A percentile compares a stretch with the other conserved stretches of the same genome.
Evolutionary conservation across 2,113 vertebrate genomes (phyloP).

Genomic region (Charina bottae): DNA sequence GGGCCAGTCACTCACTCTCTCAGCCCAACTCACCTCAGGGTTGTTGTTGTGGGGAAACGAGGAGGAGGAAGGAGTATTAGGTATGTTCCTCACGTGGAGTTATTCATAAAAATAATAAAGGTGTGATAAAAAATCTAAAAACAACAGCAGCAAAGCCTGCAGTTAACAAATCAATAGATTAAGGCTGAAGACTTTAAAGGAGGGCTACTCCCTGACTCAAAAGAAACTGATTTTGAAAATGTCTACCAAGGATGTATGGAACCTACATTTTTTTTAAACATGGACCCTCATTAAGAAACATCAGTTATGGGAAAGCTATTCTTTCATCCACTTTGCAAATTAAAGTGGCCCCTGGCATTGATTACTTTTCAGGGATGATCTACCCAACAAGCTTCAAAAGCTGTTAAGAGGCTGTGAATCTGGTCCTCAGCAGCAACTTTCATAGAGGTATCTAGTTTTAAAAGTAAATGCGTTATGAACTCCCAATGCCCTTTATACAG

Average conservation of each 20-base stretch:
- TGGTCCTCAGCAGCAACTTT: background rate
- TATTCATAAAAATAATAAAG: no score
- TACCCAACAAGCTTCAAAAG: no score
- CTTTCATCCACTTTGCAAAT: background rate
- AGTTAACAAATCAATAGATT: no score
- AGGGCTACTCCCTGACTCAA: no score
- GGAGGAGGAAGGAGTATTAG: no score
- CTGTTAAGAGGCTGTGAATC: background rate
- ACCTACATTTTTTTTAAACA: background rate
- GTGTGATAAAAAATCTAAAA: no score
- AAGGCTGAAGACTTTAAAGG: background rate
- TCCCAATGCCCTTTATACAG: constrained; percentile 18
- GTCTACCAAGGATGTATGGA: background rate
- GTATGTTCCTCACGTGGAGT: no score
- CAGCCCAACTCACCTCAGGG: no score
- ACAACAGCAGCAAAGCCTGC: no score
- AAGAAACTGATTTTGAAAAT: background rate
- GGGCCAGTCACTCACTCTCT: no score
- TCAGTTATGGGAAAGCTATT: background rate
- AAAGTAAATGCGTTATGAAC: background rate
- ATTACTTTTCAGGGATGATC: background rate
- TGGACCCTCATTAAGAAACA: background rate
- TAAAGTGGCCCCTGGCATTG: background rate
- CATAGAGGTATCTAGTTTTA: background rate
- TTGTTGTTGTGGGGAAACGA: no score